Conservation (phyloP, 2,888 invertebrate genomes). For the Meloe dianella region DNA sequence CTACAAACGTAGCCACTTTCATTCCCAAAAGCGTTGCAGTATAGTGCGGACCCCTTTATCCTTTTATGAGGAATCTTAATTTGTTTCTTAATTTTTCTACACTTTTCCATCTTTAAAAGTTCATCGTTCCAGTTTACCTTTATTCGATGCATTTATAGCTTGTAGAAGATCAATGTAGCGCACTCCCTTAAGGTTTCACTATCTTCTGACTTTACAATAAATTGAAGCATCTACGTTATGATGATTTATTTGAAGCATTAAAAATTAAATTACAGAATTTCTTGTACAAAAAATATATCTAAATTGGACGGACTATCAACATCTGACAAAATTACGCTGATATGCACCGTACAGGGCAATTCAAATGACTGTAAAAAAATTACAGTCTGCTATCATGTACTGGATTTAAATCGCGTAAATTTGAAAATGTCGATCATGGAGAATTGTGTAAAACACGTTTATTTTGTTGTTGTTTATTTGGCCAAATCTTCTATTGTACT, state of each 20-base stretch:
- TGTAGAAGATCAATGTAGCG: too few relatives aligned
- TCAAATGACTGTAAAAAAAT: neutral
- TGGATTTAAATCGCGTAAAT: neutral
- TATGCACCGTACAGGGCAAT: neutral
- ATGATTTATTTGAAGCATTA: conserved; percentile 24
- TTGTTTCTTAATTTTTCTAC: too few relatives aligned
- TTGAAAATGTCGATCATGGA: neutral
- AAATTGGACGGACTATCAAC: conserved; percentile 22
- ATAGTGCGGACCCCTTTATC: too few relatives aligned
- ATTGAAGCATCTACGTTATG: neutral
- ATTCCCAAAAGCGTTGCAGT: too few relatives aligned
- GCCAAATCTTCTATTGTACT: conserved; percentile 7
- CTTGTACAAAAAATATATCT: conserved; percentile 24
- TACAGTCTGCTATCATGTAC: conserved; percentile 10
- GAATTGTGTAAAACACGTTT: neutral
- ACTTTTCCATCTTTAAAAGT: too few relatives aligned
- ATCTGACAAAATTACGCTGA: conserved; percentile 3
- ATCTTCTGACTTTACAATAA: neutral
- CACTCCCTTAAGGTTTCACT: too few relatives aligned
- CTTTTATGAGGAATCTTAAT: too few relatives aligned
- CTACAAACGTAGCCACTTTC: too few relatives aligned
- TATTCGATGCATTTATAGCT: too few relatives aligned
- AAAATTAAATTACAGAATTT: conserved; percentile 14
- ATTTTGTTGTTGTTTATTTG: neutral
- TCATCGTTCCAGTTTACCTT: too few relatives aligned